Evolutionary conservation across 1,140 invertebrate species (phyloP).

Genomic region (Telenomus remus): DNA sequence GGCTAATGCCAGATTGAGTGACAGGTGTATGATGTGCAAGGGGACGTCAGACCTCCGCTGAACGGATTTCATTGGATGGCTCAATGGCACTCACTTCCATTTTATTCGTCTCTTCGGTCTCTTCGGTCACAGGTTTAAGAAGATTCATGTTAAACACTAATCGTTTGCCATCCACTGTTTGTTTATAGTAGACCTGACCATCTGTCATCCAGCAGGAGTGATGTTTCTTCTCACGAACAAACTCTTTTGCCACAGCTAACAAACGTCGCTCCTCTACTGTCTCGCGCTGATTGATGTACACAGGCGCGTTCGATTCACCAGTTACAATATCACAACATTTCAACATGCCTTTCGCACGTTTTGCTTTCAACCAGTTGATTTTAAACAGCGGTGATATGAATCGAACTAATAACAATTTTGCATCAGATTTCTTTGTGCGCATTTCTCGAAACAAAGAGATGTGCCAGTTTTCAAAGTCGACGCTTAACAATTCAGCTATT

Average conservation of each 20-base stretch:
- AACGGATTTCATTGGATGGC: too few relatives aligned
- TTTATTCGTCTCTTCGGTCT: too few relatives aligned
- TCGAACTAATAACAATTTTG: not conserved
- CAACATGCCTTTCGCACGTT: not conserved
- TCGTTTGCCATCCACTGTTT: not conserved
- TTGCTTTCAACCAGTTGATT: not conserved
- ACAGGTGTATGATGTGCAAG: not conserved
- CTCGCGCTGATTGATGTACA: not conserved
- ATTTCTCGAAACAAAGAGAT: not conserved
- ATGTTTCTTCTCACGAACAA: not conserved
- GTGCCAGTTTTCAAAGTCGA: not conserved
- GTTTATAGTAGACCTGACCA: not conserved
- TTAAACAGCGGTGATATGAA: not conserved
- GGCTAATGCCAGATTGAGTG: not conserved
- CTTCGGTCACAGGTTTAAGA: not conserved
- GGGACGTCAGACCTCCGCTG: not conserved
- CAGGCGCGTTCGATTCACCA: not conserved
- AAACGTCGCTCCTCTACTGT: not conserved
- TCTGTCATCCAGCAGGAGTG: slow-evolving; percentile 1
- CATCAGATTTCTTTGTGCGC: not conserved
- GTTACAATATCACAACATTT: not conserved
- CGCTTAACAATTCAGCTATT: not conserved
- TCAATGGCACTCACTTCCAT: too few relatives aligned
- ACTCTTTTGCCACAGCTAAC: not conserved
- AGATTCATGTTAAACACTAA: not conserved